A percentile compares a stretch with the other conserved stretches of the same genome.
Conservation (phyloP, 2,113 vertebrate species). For the Xiphorhynchus elegans region DNA sequence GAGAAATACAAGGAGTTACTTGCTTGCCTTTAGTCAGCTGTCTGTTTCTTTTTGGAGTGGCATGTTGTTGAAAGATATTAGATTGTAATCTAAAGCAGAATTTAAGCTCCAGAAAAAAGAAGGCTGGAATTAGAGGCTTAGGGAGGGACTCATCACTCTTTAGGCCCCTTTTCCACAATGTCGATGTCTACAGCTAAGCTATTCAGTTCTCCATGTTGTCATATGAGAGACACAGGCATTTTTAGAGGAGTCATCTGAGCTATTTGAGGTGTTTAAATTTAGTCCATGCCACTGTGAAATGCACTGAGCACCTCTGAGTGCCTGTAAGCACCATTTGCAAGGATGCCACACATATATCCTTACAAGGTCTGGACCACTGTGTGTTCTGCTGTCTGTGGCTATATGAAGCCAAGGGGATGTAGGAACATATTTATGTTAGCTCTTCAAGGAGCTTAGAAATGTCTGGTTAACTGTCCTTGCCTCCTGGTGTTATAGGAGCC, state of each 20-base stretch:
- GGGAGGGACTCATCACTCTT: not conserved
- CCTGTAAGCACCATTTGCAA: not conserved
- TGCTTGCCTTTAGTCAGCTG: not conserved
- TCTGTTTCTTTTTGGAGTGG: slow-evolving; percentile 16
- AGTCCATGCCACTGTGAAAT: not conserved
- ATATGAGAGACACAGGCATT: not conserved
- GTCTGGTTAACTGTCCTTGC: not conserved
- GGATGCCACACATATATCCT: not conserved
- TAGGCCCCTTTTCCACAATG: not conserved
- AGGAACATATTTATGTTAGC: not conserved
- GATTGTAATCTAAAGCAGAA: slow-evolving; percentile 13
- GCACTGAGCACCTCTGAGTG: not conserved
- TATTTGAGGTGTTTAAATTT: not conserved
- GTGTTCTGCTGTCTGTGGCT: not conserved
- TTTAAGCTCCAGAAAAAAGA: not conserved
- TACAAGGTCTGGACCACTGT: not conserved
- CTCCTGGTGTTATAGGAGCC: not conserved
- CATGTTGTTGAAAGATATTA: not conserved
- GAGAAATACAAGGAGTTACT: slow-evolving; percentile 4
- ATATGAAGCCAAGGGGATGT: accelerated
- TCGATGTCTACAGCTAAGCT: not conserved
- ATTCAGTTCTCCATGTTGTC: not conserved
- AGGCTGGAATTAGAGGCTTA: not conserved
- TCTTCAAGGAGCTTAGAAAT: not conserved
- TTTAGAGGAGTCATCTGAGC: not conserved